phyloP scores from a whole-genome alignment of 1,140 invertebrate genomes.

The Drosophila parvula region DNA sequence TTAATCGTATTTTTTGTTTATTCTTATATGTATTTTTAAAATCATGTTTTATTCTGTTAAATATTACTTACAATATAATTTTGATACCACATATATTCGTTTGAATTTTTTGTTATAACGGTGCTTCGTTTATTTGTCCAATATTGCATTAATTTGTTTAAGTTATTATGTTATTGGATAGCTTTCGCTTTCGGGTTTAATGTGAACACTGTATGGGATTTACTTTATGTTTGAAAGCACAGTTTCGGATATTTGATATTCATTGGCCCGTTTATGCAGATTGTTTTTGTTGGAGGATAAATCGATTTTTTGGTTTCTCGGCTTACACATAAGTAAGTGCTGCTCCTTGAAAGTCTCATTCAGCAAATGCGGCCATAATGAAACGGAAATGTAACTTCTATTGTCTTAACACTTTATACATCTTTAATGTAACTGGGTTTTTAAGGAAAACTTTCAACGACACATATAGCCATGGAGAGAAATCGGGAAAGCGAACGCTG shows the following conservation, averaged over 20 bases:
- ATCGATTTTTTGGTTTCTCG: slow-evolving; percentile 75
- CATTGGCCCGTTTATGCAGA: slow-evolving; percentile 54
- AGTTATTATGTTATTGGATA: slow-evolving; percentile 5
- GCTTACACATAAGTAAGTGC: slow-evolving; percentile 31
- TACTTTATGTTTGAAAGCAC: not conserved
- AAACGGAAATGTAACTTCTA: not conserved
- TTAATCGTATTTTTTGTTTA: not conserved
- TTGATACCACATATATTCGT: not conserved
- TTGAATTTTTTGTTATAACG: slow-evolving; percentile 4
- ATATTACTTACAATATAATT: slow-evolving; percentile 46
- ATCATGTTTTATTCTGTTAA: not conserved
- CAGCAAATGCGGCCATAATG: slow-evolving; percentile 6
- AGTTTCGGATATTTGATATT: slow-evolving; percentile 7
- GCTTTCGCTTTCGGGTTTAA: not conserved
- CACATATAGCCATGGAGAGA: slow-evolving; percentile 48
- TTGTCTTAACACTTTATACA: slow-evolving; percentile 10
- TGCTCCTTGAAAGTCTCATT: not conserved
- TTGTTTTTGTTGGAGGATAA: slow-evolving; percentile 77
- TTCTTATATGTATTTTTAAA: not conserved
- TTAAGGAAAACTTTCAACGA: slow-evolving; percentile 19
- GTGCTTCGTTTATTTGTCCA: not conserved
- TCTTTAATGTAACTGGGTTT: slow-evolving; percentile 26
- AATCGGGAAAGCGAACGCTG: slow-evolving; percentile 72
- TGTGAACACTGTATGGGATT: not conserved
- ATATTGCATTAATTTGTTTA: not conserved